Conservation (phyloP, 2,888 invertebrate genomes). For the Tipula confusa region DNA sequence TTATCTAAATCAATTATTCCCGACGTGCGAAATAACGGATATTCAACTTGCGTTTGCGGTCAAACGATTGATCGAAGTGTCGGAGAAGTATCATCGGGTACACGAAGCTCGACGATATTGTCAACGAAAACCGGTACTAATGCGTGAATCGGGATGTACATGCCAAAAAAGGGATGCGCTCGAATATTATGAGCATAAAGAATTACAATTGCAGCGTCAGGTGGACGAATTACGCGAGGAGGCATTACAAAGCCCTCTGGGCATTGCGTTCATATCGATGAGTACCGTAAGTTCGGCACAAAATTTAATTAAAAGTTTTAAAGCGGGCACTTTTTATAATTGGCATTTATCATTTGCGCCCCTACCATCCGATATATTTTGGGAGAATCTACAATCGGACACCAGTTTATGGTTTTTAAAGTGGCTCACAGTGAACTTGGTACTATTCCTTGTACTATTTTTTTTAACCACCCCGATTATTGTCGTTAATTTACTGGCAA, state of each 20-base stretch:
- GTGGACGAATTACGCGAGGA: constrained; percentile 73
- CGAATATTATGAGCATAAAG: constrained; percentile 78
- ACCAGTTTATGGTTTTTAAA: constrained; percentile 81
- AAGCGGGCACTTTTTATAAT: constrained; percentile 59
- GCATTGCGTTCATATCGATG: constrained; percentile 87
- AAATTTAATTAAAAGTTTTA: constrained; percentile 62
- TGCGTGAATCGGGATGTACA: constrained; percentile 70
- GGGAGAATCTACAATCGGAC: constrained; percentile 86
- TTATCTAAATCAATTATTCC: constrained; percentile 78
- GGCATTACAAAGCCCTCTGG: constrained; percentile 76
- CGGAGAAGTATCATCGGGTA: constrained; percentile 68
- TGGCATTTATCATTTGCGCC: constrained; percentile 88
- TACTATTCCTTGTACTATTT: constrained; percentile 76
- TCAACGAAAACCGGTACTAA: constrained; percentile 69
- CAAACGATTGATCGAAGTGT: constrained; percentile 68
- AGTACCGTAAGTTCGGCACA: constrained; percentile 64
- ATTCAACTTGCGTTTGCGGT: constrained; percentile 87
- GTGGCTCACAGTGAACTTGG: constrained; percentile 73
- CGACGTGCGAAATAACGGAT: constrained; percentile 78
- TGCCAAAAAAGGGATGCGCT: constrained; percentile 77
- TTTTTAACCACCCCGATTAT: constrained; percentile 92
- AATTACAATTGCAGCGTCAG: constrained; percentile 66
- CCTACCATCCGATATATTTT: constrained; percentile 87
- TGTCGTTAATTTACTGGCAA: constrained; percentile 67
- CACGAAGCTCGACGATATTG: constrained; percentile 76